phyloP scores from a whole-genome alignment of 2,797 vertebrate genomes.

The Lutjanus campechanus region DNA sequence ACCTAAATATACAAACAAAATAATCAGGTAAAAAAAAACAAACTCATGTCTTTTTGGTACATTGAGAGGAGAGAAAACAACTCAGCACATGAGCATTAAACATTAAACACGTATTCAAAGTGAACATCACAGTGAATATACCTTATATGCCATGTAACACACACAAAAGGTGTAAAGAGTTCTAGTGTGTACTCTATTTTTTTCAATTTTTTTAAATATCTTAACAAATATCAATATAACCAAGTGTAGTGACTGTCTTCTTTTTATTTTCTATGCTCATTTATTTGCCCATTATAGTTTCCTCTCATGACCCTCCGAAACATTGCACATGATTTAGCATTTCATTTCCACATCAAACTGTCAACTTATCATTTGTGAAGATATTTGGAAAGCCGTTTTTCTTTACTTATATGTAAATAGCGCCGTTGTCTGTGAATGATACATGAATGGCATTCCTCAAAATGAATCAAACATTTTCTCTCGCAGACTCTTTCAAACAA shows the following conservation, averaged over 20 bases:
- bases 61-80: too few relatives aligned
- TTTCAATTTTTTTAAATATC: background rate
- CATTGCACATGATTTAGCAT: slow-evolving; percentile 39
- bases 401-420: slow-evolving; percentile 55
- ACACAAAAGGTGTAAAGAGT: too few relatives aligned
- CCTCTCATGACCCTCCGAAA: slow-evolving; percentile 10
- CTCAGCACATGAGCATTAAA: too few relatives aligned
- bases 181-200: too few relatives aligned
- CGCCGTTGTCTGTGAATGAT: slow-evolving; percentile 33
- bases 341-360: slow-evolving; percentile 63
- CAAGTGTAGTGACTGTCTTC: background rate
- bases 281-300: slow-evolving; percentile 34
- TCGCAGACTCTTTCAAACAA: slow-evolving; percentile 8
- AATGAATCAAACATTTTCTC: slow-evolving; percentile 35
- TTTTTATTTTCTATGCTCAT: slow-evolving; percentile 24
- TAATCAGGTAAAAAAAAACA: too few relatives aligned
- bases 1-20: too few relatives aligned
- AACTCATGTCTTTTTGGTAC: too few relatives aligned
- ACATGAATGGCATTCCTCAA: slow-evolving; percentile 21
- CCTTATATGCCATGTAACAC: too few relatives aligned
- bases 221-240: background rate
- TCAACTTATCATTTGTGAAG: slow-evolving; percentile 14
- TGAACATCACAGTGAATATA: too few relatives aligned
- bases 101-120: too few relatives aligned
- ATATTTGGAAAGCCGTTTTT: slow-evolving; percentile 36